Percentiles rank a stretch among this genome's conserved stretches.
Evolutionary conservation across 2,113 vertebrate genomes (phyloP).

Genomic region (Atherinomorus stipes): DNA sequence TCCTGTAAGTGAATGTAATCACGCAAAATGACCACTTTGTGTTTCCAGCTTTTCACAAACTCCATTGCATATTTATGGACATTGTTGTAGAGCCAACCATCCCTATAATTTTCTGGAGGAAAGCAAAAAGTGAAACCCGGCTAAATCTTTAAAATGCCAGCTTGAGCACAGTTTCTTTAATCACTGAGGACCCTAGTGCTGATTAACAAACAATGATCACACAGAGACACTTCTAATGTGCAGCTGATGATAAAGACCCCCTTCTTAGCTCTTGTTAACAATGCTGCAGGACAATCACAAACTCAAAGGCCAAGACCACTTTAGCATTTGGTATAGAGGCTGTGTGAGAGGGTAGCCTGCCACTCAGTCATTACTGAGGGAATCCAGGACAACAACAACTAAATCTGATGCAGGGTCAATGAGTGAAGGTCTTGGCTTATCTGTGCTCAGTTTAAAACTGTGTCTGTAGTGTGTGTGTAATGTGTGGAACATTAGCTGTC

Average conservation of each 20-base stretch:
- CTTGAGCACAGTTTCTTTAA: slow-evolving; percentile 46
- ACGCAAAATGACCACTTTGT: slow-evolving; percentile 59
- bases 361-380: slow-evolving; percentile 67
- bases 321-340: slow-evolving; percentile 49
- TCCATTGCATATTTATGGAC: slow-evolving; percentile 68
- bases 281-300: slow-evolving; percentile 40
- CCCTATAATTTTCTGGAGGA: slow-evolving; percentile 34
- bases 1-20: slow-evolving; percentile 59
- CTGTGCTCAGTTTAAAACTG: slow-evolving; percentile 51
- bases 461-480: too few relatives aligned
- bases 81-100: slow-evolving; percentile 32
- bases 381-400: slow-evolving; percentile 42
- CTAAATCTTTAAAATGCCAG: slow-evolving; percentile 38
- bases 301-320: slow-evolving; percentile 47
- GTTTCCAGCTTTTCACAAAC: slow-evolving; percentile 56
- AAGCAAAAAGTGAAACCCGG: slow-evolving; percentile 41
- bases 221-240: slow-evolving; percentile 23
- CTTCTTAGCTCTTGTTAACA: slow-evolving; percentile 32
- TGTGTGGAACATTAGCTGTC: slow-evolving; percentile 58
- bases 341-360: slow-evolving; percentile 45
- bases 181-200: slow-evolving; percentile 29
- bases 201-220: slow-evolving; percentile 45
- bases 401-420: slow-evolving; percentile 53
- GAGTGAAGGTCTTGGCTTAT: slow-evolving; percentile 51
- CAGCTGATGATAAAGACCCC: slow-evolving; percentile 40